A percentile compares a stretch with the other conserved stretches of the same genome.
Evolutionary conservation across 2,888 invertebrate species (phyloP).

Genomic region (Melolontha melolontha): DNA sequence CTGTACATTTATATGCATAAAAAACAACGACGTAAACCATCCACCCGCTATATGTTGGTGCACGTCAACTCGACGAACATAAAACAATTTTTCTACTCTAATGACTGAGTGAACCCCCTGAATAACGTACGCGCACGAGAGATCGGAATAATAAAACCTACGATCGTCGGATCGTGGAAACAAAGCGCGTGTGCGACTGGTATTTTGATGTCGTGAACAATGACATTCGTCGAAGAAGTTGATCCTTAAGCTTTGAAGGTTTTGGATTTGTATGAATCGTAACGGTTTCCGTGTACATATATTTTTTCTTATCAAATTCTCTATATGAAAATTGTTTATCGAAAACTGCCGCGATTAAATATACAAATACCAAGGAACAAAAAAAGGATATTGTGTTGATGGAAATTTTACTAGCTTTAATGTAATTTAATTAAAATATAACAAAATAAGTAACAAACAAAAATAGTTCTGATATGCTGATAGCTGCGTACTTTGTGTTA

Average conservation of each 20-base stretch:
- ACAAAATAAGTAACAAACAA: too few relatives aligned
- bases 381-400: too few relatives aligned
- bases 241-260: constrained; percentile 18
- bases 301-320: background rate
- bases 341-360: background rate
- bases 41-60: constrained; percentile 5
- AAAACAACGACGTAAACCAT: constrained; percentile 12
- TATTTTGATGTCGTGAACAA: constrained; percentile 20
- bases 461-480: too few relatives aligned
- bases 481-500: too few relatives aligned
- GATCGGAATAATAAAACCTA: constrained; percentile 27
- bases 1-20: background rate
- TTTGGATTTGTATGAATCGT: constrained; percentile 8
- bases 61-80: constrained; percentile 32
- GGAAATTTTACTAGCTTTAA: too few relatives aligned
- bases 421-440: too few relatives aligned
- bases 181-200: constrained; percentile 12
- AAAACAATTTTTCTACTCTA: constrained; percentile 38
- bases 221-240: constrained; percentile 11
- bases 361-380: too few relatives aligned
- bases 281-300: background rate
- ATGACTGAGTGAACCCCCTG: constrained; percentile 17
- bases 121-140: constrained; percentile 28
- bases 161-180: constrained; percentile 16
- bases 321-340: constrained; percentile 2